Percentiles rank a stretch among this genome's conserved stretches.
Evolutionary conservation across 2,113 vertebrate species (phyloP).

Genomic region (Amia ocellicauda): DNA sequence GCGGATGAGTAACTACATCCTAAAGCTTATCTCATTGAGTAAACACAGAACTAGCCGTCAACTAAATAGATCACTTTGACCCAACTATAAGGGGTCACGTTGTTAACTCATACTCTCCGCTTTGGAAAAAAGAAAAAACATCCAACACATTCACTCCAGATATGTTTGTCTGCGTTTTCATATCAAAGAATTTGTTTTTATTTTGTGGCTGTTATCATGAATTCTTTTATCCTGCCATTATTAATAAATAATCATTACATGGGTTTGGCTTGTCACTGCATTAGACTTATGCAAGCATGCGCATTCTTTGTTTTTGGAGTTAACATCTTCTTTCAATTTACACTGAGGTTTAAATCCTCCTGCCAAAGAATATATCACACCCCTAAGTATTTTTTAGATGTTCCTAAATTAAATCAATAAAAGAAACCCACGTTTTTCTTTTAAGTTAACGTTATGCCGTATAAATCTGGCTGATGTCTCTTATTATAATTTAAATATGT

Average conservation of each 20-base stretch:
- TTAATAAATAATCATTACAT: slow-evolving; percentile 3
- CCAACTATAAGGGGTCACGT: slow-evolving; percentile 14
- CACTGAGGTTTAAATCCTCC: neutral
- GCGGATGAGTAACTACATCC: neutral
- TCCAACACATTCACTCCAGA: no score
- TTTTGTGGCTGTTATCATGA: no score
- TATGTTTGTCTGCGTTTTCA: no score
- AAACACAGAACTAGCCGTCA: slow-evolving; percentile 21
- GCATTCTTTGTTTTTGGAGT: neutral
- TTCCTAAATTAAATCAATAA: neutral
- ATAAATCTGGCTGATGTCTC: neutral
- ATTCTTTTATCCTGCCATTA: neutral
- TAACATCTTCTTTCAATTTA: slow-evolving; percentile 13
- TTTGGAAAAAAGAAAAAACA: no score
- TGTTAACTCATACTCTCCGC: slow-evolving; percentile 1
- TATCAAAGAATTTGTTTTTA: no score
- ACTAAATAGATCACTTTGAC: slow-evolving; percentile 11
- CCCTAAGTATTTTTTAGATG: neutral
- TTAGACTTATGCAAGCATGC: slow-evolving; percentile 4
- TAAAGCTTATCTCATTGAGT: slow-evolving; percentile 1
- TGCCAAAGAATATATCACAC: slow-evolving; percentile 9
- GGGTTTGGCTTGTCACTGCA: slow-evolving; percentile 1
- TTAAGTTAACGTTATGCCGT: slow-evolving; percentile 6
- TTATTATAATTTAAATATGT: neutral
- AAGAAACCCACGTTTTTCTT: slow-evolving; percentile 8